These are phyloP conservation scores for Chloroclystis v-ata DNA, from an alignment of 2,888 invertebrate species.

Conservation along the genomic window DNA sequence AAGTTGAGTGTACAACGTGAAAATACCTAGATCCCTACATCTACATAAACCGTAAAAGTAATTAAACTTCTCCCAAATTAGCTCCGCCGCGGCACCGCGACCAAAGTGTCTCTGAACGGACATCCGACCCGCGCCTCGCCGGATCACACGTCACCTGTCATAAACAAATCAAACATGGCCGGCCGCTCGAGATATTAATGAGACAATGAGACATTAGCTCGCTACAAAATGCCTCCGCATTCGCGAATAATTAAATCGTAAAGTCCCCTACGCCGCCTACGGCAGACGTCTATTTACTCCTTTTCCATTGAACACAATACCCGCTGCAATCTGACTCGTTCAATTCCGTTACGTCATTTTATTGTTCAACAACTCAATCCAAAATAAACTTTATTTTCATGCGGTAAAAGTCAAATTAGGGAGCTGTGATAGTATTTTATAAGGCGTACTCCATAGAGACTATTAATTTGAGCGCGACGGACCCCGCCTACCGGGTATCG, in stretches of 20 bases:
- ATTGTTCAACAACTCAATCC: constrained; percentile 27
- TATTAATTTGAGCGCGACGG: constrained; percentile 77
- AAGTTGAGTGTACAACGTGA: too few relatives aligned
- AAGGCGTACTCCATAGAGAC: constrained; percentile 70
- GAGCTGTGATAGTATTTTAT: constrained; percentile 36
- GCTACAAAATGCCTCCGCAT: constrained; percentile 78
- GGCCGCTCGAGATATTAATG: constrained; percentile 75
- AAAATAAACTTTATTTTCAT: constrained; percentile 34
- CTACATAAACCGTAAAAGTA: not conserved
- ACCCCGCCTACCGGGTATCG: constrained; percentile 73
- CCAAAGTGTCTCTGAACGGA: constrained; percentile 8
- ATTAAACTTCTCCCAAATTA: constrained; percentile 6
- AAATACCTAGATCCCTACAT: too few relatives aligned
- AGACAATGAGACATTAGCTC: constrained; percentile 78
- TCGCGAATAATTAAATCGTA: constrained; percentile 79
- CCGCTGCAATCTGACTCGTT: constrained; percentile 67
- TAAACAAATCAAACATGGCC: constrained; percentile 78
- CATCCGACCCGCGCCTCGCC: constrained; percentile 14
- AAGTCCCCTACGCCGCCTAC: constrained; percentile 76
- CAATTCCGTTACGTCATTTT: constrained; percentile 55
- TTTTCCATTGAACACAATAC: constrained; percentile 79
- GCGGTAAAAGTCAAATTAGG: constrained; percentile 35
- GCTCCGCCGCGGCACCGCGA: constrained; percentile 6
- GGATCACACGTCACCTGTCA: constrained; percentile 54
- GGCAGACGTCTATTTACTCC: constrained; percentile 75